phyloP scores from a whole-genome alignment of 1,140 invertebrate species.

The Drosophila malerkotliana region DNA sequence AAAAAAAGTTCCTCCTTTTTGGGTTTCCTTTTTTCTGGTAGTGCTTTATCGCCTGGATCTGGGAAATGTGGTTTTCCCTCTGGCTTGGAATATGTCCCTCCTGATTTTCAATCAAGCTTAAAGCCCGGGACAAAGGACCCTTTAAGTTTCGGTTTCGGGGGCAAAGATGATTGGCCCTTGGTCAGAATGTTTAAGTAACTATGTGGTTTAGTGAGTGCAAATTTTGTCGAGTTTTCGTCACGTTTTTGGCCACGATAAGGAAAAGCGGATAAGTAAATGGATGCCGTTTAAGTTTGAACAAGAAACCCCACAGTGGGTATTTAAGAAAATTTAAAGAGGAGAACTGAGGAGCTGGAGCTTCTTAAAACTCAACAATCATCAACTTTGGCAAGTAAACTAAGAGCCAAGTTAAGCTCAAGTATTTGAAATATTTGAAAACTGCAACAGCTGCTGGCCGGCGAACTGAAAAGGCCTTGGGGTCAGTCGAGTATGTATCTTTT shows the following conservation, averaged over 20 bases:
- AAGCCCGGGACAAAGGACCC: slow-evolving; percentile 42
- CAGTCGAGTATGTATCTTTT: slow-evolving; percentile 39
- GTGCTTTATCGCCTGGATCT: slow-evolving; percentile 66
- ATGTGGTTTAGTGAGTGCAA: slow-evolving; percentile 69
- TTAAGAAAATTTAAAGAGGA: neutral
- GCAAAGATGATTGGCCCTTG: slow-evolving; percentile 51
- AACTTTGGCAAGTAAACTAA: slow-evolving; percentile 12
- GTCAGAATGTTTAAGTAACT: slow-evolving; percentile 55
- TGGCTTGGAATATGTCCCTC: slow-evolving; percentile 1
- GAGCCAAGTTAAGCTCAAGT: slow-evolving; percentile 18
- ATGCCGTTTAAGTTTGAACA: neutral
- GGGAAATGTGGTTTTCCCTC: slow-evolving; percentile 29
- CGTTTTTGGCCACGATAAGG: slow-evolving; percentile 34
- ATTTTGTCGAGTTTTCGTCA: slow-evolving; percentile 68
- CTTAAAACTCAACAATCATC: neutral
- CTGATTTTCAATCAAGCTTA: slow-evolving; percentile 60
- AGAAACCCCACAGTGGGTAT: no score
- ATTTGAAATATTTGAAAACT: slow-evolving; percentile 47
- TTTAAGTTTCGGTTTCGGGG: slow-evolving; percentile 48
- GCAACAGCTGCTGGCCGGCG: slow-evolving; percentile 50
- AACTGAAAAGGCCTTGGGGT: slow-evolving; percentile 21
- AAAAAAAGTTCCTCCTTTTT: slow-evolving; percentile 36
- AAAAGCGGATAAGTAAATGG: slow-evolving; percentile 1
- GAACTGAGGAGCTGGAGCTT: neutral
- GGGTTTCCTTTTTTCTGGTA: slow-evolving; percentile 1